These are phyloP conservation scores for Pygocentrus nattereri DNA, from an alignment of 2,797 vertebrate species.

Conservation along the genomic window DNA sequence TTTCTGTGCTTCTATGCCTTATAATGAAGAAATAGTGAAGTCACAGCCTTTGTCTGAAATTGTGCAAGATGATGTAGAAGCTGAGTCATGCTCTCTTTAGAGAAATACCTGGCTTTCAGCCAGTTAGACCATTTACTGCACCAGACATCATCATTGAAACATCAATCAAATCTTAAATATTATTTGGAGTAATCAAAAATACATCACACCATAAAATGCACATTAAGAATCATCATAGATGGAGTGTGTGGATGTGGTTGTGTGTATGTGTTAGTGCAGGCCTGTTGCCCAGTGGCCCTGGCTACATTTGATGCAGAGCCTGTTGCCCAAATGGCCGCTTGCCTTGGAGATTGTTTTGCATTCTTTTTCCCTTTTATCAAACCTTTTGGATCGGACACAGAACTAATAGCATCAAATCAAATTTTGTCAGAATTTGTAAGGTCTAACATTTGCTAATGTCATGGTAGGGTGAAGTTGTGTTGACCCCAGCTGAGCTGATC, in stretches of 20 bases:
- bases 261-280: too few relatives aligned
- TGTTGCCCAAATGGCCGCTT: too few relatives aligned
- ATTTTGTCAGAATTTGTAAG: too few relatives aligned
- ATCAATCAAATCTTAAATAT: slow-evolving; percentile 4
- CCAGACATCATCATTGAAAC: slow-evolving; percentile 6
- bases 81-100: slow-evolving; percentile 49
- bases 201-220: neutral
- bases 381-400: too few relatives aligned
- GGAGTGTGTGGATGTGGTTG: neutral
- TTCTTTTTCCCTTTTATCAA: too few relatives aligned
- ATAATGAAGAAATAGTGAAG: neutral
- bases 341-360: too few relatives aligned
- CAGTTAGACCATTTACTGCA: slow-evolving; percentile 32
- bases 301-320: too few relatives aligned
- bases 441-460: too few relatives aligned
- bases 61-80: slow-evolving; percentile 23
- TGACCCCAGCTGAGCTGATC: too few relatives aligned
- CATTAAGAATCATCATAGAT: neutral
- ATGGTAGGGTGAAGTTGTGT: too few relatives aligned
- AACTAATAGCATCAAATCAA: too few relatives aligned
- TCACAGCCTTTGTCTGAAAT: slow-evolving; percentile 24
- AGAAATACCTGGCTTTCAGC: slow-evolving; percentile 34
- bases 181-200: slow-evolving; percentile 9
- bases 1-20: neutral
- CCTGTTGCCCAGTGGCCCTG: too few relatives aligned